These are phyloP conservation scores for Rhopalosiphum nymphaeae DNA, from an alignment of 2,888 invertebrate genomes.

Conservation along the genomic window DNA sequence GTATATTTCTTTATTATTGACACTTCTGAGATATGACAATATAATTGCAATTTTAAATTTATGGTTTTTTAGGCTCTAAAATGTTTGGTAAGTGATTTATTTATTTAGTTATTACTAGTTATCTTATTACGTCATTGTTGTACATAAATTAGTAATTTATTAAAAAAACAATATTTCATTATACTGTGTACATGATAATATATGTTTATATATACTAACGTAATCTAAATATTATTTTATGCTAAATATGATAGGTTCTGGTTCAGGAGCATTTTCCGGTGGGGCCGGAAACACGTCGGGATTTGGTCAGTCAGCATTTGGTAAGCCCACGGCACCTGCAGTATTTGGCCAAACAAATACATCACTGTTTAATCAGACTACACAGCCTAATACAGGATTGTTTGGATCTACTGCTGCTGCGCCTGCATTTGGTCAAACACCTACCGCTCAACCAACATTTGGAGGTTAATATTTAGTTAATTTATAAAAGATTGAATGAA, in stretches of 20 bases:
- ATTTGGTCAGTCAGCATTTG: constrained; percentile 73
- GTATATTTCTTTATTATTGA: background rate
- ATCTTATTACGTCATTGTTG: background rate
- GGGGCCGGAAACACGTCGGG: constrained; percentile 68
- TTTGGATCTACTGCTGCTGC: constrained; percentile 77
- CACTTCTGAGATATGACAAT: background rate
- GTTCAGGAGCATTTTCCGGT: constrained; percentile 56
- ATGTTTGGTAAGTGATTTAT: constrained; percentile 63
- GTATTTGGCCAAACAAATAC: constrained; percentile 77
- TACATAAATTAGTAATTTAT: background rate
- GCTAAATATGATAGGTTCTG: constrained; percentile 26
- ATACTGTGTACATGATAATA: background rate
- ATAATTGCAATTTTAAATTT: background rate
- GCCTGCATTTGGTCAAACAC: constrained; percentile 77
- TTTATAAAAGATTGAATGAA: constrained; percentile 37
- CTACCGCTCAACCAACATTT: constrained; percentile 72
- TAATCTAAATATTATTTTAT: background rate
- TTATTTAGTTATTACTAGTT: background rate
- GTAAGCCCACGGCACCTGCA: constrained; percentile 75
- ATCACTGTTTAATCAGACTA: constrained; percentile 69
- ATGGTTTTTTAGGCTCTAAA: background rate
- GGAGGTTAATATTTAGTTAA: constrained; percentile 35
- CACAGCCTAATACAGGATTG: constrained; percentile 71
- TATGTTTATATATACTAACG: background rate
- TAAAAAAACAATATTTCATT: background rate